Base-by-base conservation (phyloP, 2,797 vertebrate genomes). In the Selene dorsalis region DNA sequence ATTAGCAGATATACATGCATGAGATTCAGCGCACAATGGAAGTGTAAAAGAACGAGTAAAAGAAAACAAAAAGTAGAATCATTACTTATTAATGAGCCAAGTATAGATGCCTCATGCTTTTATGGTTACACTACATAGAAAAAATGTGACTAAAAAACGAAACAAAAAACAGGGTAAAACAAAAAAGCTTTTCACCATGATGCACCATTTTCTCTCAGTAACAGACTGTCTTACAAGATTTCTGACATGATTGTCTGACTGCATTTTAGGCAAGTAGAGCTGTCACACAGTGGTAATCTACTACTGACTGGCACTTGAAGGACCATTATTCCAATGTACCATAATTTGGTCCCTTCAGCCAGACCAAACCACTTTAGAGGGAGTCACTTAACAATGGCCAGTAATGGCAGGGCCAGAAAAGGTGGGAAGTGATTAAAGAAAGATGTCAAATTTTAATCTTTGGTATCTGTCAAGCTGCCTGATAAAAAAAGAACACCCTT, bases 241-340 rank as follows among this genome's bases (percentile, higher is more conserved):
- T 67, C 30, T 66, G 61, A 61, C 30, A 56, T n/a, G 76, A 69
- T 28, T 50, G 13, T 55, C 59, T 28, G 47, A 75, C 69, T 61
- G 61, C 63, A 75, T 83, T 68, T 84, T 74, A 41, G 18, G 22
- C 50, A 26, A 65, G 28, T 47, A 20, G 5, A 80, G 30, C 73
- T 84, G 78, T 86, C 86, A 88, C 73, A 77, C 75, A 57, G 48
- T 56, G 62, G 60, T 69, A 75, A 74, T 80, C 56, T 80, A 30
- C 59, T n/a, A 74, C 41, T 62, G 70, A 70, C 71, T 50, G 66
- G 50, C 60, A 74, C 71, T 83, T 77, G 35, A 75, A 73, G 47
- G 73, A 62, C 78, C 59, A 78, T 87, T 83, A 88, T 77, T 82
- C 58, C 48, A 83, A 57, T 7, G 22, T 65, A 64, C 38, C 66